Evolutionary conservation across 2,113 vertebrate species (phyloP).

Genomic region (Pontoporia blainvillei): DNA sequence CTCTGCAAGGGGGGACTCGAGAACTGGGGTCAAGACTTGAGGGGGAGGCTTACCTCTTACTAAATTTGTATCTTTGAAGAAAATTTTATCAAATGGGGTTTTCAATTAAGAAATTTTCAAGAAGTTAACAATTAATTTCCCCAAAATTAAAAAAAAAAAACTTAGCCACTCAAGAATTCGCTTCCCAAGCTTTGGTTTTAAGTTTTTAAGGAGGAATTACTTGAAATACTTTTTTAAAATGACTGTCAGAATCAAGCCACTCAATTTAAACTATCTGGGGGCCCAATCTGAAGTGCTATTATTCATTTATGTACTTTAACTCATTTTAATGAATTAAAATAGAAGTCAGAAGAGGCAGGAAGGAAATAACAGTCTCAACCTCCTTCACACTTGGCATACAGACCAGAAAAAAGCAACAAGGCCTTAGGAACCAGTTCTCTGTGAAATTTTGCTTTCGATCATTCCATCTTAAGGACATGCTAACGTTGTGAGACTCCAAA

Average conservation of each 20-base stretch:
- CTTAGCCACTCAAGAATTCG: not conserved
- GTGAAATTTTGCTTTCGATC: not conserved
- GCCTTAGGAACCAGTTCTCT: not conserved
- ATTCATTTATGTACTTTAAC: not conserved
- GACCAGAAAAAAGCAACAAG: not conserved
- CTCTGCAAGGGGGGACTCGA: not conserved
- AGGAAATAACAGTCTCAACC: not conserved
- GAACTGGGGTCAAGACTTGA: not conserved
- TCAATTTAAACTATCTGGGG: not conserved
- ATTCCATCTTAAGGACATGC: not conserved
- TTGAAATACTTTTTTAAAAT: not conserved
- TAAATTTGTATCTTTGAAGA: not conserved
- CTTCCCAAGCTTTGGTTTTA: not conserved
- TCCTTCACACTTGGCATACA: not conserved
- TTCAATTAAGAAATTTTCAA: not conserved
- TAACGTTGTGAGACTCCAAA: not conserved
- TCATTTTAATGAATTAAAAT: not conserved
- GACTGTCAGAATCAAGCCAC: not conserved
- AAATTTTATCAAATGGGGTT: not conserved
- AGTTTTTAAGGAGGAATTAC: conserved; percentile 11
- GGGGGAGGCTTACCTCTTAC: not conserved
- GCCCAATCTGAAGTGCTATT: not conserved
- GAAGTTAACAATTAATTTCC: not conserved
- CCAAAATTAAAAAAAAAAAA: not conserved
- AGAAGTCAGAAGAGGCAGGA: not conserved